Evolutionary conservation across 92 coral and sea anemone species (phyloP).

Genomic region (Siderastrea radians): DNA sequence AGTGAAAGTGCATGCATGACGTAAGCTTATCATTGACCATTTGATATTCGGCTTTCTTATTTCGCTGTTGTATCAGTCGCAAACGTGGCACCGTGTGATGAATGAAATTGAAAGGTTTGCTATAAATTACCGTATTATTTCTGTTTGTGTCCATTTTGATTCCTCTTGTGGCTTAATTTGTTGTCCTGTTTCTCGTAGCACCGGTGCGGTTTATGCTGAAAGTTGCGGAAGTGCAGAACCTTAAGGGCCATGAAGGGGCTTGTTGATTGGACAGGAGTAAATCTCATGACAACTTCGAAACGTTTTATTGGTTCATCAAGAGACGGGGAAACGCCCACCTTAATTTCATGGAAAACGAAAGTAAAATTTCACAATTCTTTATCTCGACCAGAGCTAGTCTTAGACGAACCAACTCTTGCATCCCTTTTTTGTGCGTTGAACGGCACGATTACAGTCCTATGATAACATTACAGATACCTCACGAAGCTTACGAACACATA

Average conservation of each 20-base stretch:
- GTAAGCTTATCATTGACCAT: neutral
- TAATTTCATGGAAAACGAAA: constrained; percentile 11
- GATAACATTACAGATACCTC: too few relatives aligned
- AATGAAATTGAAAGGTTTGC: neutral
- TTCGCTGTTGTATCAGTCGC: neutral
- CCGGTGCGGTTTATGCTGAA: too few relatives aligned
- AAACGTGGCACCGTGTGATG: neutral
- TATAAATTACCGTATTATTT: neutral
- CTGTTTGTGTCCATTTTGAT: neutral
- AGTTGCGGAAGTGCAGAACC: too few relatives aligned
- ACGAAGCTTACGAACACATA: too few relatives aligned
- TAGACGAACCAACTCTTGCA: too few relatives aligned
- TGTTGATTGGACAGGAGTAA: neutral
- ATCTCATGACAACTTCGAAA: neutral
- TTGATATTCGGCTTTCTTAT: neutral
- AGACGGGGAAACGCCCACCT: neutral
- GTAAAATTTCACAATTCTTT: neutral
- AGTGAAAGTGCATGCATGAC: too few relatives aligned
- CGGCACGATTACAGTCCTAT: too few relatives aligned
- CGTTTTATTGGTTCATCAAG: neutral
- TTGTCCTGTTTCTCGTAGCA: neutral
- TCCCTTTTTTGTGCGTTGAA: too few relatives aligned
- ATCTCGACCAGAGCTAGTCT: too few relatives aligned
- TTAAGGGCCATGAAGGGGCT: neutral
- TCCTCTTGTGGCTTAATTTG: neutral